Evolutionary conservation across 2,888 invertebrate genomes (phyloP).

Genomic region (Auanema freiburgensis): DNA sequence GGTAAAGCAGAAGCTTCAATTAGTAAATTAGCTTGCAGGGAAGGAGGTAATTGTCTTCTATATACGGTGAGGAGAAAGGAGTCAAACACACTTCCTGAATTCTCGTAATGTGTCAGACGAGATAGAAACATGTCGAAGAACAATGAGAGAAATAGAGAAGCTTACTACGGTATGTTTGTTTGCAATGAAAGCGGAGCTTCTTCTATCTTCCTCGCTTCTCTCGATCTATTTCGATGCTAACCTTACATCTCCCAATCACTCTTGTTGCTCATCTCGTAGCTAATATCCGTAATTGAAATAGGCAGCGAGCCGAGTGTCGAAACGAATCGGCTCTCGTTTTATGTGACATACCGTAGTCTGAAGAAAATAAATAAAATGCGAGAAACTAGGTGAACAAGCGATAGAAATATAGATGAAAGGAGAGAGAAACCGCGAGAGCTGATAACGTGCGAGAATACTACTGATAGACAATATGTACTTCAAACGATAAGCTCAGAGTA

Average conservation of each 20-base stretch:
- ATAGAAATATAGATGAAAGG: neutral
- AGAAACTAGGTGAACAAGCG: neutral
- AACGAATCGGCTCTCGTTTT: conserved; percentile 1
- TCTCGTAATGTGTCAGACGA: too few species aligned
- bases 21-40: too few species aligned
- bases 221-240: too few species aligned
- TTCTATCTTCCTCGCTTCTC: neutral
- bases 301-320: conserved; percentile 12
- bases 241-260: too few species aligned
- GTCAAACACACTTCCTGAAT: too few species aligned
- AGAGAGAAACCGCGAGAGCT: neutral
- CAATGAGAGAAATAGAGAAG: too few species aligned
- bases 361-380: conserved; percentile 6
- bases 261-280: neutral
- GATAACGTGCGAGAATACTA: conserved; percentile 1
- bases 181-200: conserved; percentile 23
- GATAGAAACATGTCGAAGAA: too few species aligned
- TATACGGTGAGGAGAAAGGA: too few species aligned
- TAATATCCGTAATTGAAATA: conserved; percentile 24
- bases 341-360: conserved; percentile 18
- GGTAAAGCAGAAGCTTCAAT: too few species aligned
- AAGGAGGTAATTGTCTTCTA: too few species aligned
- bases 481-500: too few species aligned
- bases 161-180: conserved; percentile 18
- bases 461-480: neutral